Conservation (phyloP, 2,888 invertebrate genomes). For the Macaria notata region DNA sequence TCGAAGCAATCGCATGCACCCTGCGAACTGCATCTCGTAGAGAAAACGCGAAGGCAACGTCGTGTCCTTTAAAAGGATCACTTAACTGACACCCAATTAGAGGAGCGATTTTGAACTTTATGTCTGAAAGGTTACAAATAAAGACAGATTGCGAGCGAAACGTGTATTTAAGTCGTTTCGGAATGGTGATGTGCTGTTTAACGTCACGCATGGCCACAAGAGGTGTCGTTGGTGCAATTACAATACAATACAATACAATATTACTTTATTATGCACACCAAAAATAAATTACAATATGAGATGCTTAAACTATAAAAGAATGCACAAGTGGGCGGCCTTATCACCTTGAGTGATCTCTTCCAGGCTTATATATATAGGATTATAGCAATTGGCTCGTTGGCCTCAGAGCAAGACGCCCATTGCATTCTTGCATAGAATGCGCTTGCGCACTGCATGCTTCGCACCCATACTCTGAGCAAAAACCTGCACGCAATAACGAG, state of each 20-base stretch:
- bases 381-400: conserved; percentile 80
- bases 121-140: conserved; percentile 38
- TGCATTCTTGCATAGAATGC: conserved; percentile 51
- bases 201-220: conserved; percentile 73
- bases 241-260: too few species aligned
- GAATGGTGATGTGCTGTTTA: conserved; percentile 51
- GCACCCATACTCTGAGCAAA: conserved; percentile 23
- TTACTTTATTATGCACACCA: too few species aligned
- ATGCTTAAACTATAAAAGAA: too few species aligned
- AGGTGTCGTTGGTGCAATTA: conserved; percentile 78
- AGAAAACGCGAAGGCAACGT: conserved; percentile 60
- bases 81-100: conserved; percentile 41
- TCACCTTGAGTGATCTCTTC: too few species aligned
- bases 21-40: conserved; percentile 53
- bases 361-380: too few species aligned
- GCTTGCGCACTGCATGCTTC: conserved; percentile 32
- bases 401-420: conserved; percentile 74
- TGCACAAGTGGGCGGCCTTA: too few species aligned
- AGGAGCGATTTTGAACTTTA: conserved; percentile 51
- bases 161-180: conserved; percentile 50
- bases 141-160: conserved; percentile 42
- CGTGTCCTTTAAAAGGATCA: conserved; percentile 47
- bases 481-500: conserved; percentile 2
- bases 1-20: conserved; percentile 66
- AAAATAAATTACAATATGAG: too few species aligned